phyloP scores from a whole-genome alignment of 2,113 vertebrate species.

The Prunella fulvescens region DNA sequence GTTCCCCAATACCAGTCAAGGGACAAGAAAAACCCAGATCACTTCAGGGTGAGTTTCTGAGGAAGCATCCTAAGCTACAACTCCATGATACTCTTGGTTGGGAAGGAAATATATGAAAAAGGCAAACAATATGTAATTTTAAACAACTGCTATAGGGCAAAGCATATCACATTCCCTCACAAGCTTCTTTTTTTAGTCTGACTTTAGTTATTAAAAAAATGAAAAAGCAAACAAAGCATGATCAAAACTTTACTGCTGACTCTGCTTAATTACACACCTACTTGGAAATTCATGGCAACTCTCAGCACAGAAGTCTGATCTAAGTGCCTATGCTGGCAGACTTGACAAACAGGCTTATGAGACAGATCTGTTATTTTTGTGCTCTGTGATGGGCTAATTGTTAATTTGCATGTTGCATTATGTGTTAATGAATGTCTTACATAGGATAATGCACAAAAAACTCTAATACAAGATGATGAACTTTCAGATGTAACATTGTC shows the following conservation, averaged over 20 bases:
- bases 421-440: background rate
- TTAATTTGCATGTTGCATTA: background rate
- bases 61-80: background rate
- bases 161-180: background rate
- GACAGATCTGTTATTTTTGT: background rate
- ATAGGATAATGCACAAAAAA: background rate
- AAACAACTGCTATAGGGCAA: background rate
- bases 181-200: background rate
- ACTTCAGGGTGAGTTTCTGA: background rate
- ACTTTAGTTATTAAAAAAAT: background rate
- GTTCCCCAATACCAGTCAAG: background rate
- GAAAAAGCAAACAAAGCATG: background rate
- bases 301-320: background rate
- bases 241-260: background rate
- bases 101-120: background rate
- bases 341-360: background rate
- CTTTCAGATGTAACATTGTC: background rate
- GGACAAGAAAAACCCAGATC: background rate
- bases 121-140: background rate
- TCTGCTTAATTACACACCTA: background rate
- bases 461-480: background rate
- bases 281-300: background rate
- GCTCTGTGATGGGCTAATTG: background rate
- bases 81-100: background rate
- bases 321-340: background rate